Base-by-base conservation (phyloP, 1,140 invertebrate genomes). In the Gerris buenoi region DNA sequence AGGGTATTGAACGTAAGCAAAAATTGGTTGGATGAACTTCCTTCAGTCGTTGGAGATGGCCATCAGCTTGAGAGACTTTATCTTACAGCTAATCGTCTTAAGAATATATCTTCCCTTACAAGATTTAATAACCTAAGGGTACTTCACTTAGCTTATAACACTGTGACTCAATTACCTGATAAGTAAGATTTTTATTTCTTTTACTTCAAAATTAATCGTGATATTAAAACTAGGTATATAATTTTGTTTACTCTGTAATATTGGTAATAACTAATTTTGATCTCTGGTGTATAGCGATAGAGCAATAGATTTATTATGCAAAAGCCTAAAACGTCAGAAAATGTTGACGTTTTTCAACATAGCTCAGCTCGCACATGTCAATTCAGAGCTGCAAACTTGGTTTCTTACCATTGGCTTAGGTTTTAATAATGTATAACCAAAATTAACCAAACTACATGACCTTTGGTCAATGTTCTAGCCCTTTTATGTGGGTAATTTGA, bases 101-200 rank as follows among this genome's bases (percentile, higher is more conserved):
- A 82, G 25, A 87, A 90, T 75, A 84, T 83, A 68, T 82, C 85
- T 5, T 78, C 88, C 62, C 79, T 91, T 25, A 81, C 84, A 5
- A 85, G 84, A 69, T 84, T 88, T 65, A 76, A 78, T 26, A 81
- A 83, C 58, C 75, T 93, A 26, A 83, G 84, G 68, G 82, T 85
- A 59, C 76, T 93, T 25, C 88, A 91, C 72, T 79, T 88, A 23
- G 88, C 88, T 18, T 90, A 91, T 71, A 93, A 92, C 74, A 84
- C 84, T 61, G 79, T 92, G 23, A 86, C 86, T 2, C 81, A 79
- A 22, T 75, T 93, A 66, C 87, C 88, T 1, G 86, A 90, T 71
- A 85, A 77, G 82, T 84, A 74, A 72, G 72, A 46, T 46, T 46
- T 46, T 10, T 46, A 46, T n/a, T n/a, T n/a, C n/a, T n/a, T n/a